A percentile compares a stretch with the other conserved stretches of the same genome.
Evolutionary conservation across 2,113 vertebrate genomes (phyloP).

Genomic region (Spea bombifrons): DNA sequence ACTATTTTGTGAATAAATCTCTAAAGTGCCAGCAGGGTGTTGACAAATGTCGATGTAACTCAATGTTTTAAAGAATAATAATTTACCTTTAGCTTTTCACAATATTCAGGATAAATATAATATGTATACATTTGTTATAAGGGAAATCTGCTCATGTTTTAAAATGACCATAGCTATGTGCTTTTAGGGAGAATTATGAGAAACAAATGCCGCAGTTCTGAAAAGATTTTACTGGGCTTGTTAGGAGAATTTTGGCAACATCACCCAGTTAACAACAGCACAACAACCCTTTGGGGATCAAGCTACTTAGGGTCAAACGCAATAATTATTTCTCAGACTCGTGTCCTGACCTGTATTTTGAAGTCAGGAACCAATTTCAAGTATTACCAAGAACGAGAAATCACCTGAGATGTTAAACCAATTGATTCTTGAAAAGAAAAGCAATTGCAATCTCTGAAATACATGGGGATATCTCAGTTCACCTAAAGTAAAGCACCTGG

Average conservation of each 20-base stretch:
- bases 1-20: no score
- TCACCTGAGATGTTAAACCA: conserved; percentile 33
- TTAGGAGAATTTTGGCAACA: conserved; percentile 3
- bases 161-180: no score
- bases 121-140: no score
- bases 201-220: no score
- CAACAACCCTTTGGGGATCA: neutral
- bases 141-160: no score
- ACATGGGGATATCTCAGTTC: conserved; percentile 1
- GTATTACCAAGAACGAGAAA: conserved; percentile 19
- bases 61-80: no score
- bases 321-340: conserved; percentile 16
- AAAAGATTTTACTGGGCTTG: neutral
- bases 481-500: neutral
- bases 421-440: conserved; percentile 11
- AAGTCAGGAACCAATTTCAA: conserved; percentile 7
- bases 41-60: no score
- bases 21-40: no score
- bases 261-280: neutral
- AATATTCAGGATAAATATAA: no score
- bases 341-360: conserved; percentile 31
- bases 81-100: no score
- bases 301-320: conserved; percentile 7
- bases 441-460: conserved; percentile 18
- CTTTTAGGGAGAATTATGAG: no score